Evolutionary conservation across 2,113 vertebrate species (phyloP).

Genomic region (Bos javanicus): DNA sequence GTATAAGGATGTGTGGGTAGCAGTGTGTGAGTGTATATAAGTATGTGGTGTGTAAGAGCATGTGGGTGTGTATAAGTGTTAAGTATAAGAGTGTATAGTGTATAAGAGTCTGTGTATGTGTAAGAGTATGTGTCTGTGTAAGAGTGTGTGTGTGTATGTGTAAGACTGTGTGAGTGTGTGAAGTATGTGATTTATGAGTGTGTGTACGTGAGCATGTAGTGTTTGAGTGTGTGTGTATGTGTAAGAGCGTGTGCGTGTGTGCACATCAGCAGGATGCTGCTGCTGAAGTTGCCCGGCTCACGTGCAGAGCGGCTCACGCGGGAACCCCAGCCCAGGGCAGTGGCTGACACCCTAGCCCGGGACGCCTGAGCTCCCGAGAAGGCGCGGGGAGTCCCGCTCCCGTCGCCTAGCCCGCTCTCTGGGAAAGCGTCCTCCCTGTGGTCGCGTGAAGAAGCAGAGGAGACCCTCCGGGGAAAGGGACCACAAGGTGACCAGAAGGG

Average conservation of each 20-base stretch:
- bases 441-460: accelerated
- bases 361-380: accelerated
- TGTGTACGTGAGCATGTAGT: background rate
- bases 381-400: accelerated
- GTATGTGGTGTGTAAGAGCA: background rate
- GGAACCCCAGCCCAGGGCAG: background rate
- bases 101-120: background rate
- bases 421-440: background rate
- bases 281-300: background rate
- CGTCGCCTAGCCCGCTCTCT: background rate
- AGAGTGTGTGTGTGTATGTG: background rate
- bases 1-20: background rate
- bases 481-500: accelerated
- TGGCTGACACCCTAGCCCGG: background rate
- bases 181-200: background rate
- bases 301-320: background rate
- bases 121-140: background rate
- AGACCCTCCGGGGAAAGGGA: accelerated
- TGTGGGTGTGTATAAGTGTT: background rate
- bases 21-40: background rate
- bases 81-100: background rate
- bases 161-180: background rate
- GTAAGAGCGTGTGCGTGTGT: background rate
- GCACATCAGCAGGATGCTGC: background rate
- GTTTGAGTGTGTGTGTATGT: background rate